phyloP scores from a whole-genome alignment of 2,113 vertebrate genomes.

The Hyaena hyaena region DNA sequence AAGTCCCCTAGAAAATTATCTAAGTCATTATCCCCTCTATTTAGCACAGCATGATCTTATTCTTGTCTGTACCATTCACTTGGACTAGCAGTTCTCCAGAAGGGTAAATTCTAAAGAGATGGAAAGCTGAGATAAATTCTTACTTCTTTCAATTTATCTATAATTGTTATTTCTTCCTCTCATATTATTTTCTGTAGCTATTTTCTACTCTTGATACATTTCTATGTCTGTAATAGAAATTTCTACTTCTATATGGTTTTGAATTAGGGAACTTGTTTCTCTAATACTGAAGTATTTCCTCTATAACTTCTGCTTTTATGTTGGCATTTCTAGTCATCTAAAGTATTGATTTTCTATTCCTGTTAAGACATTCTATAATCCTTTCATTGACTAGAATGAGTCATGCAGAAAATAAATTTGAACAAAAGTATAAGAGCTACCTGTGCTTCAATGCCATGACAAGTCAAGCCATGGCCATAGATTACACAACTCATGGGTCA shows the following conservation, averaged over 20 bases:
- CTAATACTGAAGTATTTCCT: neutral
- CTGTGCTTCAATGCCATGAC: neutral
- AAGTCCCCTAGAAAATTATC: neutral
- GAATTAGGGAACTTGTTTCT: neutral
- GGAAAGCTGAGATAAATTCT: neutral
- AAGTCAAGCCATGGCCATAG: neutral
- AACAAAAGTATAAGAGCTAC: neutral
- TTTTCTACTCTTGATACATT: neutral
- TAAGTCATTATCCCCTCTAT: neutral
- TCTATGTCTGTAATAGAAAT: neutral
- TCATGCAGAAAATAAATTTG: conserved; percentile 27
- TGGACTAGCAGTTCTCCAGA: neutral
- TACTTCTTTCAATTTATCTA: neutral
- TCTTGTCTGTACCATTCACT: neutral
- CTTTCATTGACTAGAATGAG: neutral
- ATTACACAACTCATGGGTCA: neutral
- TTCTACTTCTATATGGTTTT: neutral
- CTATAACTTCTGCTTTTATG: neutral
- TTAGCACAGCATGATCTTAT: neutral
- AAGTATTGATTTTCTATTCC: neutral
- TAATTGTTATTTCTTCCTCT: neutral
- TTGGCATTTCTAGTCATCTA: neutral
- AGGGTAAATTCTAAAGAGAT: neutral
- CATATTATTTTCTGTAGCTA: neutral
- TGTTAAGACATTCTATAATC: neutral